phyloP scores from a whole-genome alignment of 2,113 vertebrate species.

The Sorex araneus region DNA sequence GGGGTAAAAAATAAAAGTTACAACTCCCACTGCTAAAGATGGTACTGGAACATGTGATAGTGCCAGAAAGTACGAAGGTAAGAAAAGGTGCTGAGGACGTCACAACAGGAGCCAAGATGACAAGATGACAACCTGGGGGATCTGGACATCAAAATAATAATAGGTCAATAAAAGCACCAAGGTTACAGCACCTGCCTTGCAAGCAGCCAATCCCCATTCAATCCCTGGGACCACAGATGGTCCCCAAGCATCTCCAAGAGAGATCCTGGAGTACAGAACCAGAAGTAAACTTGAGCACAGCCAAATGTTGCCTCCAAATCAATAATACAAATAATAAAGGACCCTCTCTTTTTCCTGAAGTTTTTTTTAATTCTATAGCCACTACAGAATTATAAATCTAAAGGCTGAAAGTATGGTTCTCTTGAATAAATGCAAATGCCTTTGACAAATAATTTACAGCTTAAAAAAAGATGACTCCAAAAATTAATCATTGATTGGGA shows the following conservation, averaged over 20 bases:
- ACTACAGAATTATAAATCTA: neutral
- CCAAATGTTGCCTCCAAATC: no score
- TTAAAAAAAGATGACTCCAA: neutral
- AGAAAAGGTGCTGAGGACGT: neutral
- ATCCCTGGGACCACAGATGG: no score
- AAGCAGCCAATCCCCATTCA: no score
- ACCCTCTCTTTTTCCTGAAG: neutral
- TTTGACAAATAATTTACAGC: neutral
- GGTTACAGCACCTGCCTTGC: no score
- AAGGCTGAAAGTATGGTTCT: neutral
- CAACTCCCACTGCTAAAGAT: neutral
- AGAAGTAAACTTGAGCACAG: no score
- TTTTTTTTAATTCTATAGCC: neutral
- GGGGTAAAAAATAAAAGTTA: conserved; percentile 15
- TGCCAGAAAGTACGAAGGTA: neutral
- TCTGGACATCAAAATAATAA: neutral
- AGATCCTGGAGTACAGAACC: no score
- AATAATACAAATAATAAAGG: neutral
- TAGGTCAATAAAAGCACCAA: neutral
- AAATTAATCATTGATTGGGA: neutral
- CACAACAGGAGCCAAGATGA: neutral
- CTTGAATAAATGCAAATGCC: neutral
- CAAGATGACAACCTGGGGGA: neutral
- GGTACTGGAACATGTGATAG: neutral
- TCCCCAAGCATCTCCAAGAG: no score